phyloP scores from a whole-genome alignment of 2,888 invertebrate species.

The Amphipyra tragopoginis region DNA sequence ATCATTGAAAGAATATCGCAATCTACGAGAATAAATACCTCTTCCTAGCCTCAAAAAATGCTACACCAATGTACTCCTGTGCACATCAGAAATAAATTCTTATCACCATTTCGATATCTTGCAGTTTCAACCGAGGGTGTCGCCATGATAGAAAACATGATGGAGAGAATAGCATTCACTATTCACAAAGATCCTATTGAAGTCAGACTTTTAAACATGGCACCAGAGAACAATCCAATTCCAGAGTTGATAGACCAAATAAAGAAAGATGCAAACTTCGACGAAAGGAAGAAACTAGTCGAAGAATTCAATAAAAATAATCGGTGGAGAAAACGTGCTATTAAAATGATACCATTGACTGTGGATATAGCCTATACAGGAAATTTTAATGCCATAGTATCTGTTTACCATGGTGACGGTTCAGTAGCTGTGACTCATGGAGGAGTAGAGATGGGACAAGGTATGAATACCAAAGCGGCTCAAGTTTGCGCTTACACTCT shows the following conservation, averaged over 20 bases:
- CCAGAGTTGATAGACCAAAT: constrained; percentile 88
- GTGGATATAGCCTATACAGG: constrained; percentile 90
- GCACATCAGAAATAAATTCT: too few relatives aligned
- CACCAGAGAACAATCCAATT: constrained; percentile 78
- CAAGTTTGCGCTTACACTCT: constrained; percentile 94
- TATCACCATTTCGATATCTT: not conserved
- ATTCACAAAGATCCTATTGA: constrained; percentile 89
- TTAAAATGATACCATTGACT: constrained; percentile 91
- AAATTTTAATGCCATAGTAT: constrained; percentile 89
- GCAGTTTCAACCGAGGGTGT: constrained; percentile 91
- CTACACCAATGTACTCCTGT: too few relatives aligned
- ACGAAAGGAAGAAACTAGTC: constrained; percentile 80
- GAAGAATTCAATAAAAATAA: constrained; percentile 90
- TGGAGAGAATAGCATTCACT: constrained; percentile 91
- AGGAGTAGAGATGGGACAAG: constrained; percentile 94
- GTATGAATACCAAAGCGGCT: constrained; percentile 94
- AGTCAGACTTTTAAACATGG: constrained; percentile 90
- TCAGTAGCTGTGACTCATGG: constrained; percentile 92
- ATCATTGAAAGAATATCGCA: too few relatives aligned
- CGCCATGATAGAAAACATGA: constrained; percentile 91
- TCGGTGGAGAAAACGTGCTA: constrained; percentile 94
- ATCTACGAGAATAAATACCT: too few relatives aligned
- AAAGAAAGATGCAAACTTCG: constrained; percentile 86
- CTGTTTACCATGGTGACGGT: constrained; percentile 92
- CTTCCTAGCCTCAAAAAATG: too few relatives aligned